These are phyloP conservation scores for Pseudochaenichthys georgianus DNA, from an alignment of 2,797 vertebrate genomes.

Conservation along the genomic window DNA sequence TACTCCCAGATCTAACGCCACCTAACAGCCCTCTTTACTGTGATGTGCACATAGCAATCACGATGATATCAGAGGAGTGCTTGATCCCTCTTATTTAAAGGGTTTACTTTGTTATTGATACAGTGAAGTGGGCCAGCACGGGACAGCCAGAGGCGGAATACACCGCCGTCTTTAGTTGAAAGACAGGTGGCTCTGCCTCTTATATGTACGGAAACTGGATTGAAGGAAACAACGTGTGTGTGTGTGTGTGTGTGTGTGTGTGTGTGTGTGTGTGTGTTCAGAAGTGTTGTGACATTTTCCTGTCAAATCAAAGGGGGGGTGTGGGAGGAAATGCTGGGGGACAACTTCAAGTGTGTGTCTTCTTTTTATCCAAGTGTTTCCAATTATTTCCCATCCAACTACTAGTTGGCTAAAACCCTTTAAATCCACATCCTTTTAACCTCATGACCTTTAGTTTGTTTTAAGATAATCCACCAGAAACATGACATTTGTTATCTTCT, in stretches of 20 bases:
- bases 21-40: constrained; percentile 55
- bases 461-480: background rate
- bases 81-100: constrained; percentile 74
- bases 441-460: background rate
- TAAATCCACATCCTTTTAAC: background rate
- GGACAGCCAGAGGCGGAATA: constrained; percentile 56
- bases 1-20: constrained; percentile 59
- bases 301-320: constrained; percentile 58
- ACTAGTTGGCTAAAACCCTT: background rate
- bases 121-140: constrained; percentile 56
- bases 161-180: constrained; percentile 46
- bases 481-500: background rate
- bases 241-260: no score
- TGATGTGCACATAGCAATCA: constrained; percentile 69
- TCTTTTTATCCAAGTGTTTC: background rate
- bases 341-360: constrained; percentile 23
- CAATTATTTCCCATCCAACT: background rate
- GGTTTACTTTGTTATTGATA: constrained; percentile 77
- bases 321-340: constrained; percentile 37
- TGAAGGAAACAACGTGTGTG: constrained; percentile 30
- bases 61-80: constrained; percentile 71
- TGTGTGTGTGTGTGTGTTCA: constrained; percentile 14
- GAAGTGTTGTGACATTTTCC: constrained; percentile 49
- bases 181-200: constrained; percentile 54
- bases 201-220: constrained; percentile 48